These are phyloP conservation scores for Cerastis leucographa DNA, from an alignment of 2,888 invertebrate genomes.

Conservation along the genomic window DNA sequence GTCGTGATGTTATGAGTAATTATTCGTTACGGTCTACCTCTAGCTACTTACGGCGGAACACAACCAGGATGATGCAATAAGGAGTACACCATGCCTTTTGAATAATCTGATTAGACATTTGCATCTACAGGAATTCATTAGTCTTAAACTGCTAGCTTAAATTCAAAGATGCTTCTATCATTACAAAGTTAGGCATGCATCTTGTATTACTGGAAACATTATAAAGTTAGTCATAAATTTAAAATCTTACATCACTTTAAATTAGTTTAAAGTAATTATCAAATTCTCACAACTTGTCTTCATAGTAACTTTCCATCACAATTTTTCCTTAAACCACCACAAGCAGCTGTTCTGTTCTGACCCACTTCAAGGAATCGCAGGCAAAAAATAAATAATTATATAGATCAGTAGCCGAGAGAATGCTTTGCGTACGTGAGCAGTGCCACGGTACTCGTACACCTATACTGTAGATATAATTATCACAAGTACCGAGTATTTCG, in stretches of 20 bases:
- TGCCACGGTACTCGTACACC: slow-evolving; percentile 44
- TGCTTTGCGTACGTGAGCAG: slow-evolving; percentile 55
- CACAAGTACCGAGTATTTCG: slow-evolving; percentile 43
- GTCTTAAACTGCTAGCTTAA: not conserved
- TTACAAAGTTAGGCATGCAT: not conserved
- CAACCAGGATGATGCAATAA: not conserved
- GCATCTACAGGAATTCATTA: not conserved
- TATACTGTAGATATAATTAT: slow-evolving; percentile 51
- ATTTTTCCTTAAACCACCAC: slow-evolving; percentile 35
- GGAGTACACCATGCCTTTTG: not conserved
- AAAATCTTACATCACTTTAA: too few species aligned
- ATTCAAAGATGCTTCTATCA: not conserved
- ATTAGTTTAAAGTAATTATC: not conserved
- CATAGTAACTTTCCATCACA: slow-evolving; percentile 16
- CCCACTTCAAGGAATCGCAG: slow-evolving; percentile 46
- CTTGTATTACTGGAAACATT: not conserved
- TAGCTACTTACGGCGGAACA: not conserved
- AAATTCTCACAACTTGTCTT: not conserved
- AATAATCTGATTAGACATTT: not conserved
- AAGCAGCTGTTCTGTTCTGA: slow-evolving; percentile 16
- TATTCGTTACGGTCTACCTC: too few species aligned
- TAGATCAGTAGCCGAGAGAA: slow-evolving; percentile 8
- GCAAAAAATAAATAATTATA: slow-evolving; percentile 31
- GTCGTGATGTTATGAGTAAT: too few species aligned
- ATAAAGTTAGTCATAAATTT: not conserved